phyloP scores from a whole-genome alignment of 2,113 vertebrate species.

The Ictalurus punctatus region DNA sequence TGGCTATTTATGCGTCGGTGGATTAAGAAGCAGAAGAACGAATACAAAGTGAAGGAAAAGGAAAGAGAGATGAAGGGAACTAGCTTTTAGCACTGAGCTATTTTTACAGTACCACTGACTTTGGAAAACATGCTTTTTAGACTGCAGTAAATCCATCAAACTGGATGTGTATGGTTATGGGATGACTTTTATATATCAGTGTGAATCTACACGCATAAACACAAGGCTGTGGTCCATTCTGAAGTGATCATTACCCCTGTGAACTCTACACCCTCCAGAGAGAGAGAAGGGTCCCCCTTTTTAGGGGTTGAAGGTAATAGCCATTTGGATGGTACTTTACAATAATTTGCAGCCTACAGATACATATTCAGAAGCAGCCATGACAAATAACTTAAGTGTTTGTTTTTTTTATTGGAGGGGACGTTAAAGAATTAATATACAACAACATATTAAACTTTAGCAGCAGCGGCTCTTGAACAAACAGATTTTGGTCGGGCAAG shows the following conservation, averaged over 20 bases:
- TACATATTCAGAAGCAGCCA: neutral
- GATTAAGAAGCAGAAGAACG: conserved; percentile 6
- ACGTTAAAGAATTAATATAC: neutral
- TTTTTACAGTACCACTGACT: neutral
- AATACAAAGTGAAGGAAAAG: neutral
- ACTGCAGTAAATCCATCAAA: neutral
- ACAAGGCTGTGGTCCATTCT: neutral
- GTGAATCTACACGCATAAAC: neutral
- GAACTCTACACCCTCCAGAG: neutral
- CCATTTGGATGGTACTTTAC: neutral
- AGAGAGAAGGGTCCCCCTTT: neutral
- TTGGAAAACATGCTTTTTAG: neutral
- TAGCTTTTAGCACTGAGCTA: conserved; percentile 3
- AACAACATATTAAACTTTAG: neutral
- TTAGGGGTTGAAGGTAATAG: neutral
- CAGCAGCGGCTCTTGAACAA: neutral
- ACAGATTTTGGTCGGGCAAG: neutral
- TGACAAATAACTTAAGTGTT: neutral
- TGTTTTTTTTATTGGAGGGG: neutral
- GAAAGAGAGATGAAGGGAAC: conserved; percentile 9
- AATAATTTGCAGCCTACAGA: neutral
- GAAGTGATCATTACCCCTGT: neutral
- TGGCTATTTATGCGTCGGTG: conserved; percentile 14
- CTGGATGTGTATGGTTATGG: neutral
- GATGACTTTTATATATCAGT: neutral